Percentiles rank a stretch among this genome's conserved stretches.
Evolutionary conservation across 2,888 invertebrate species (phyloP).

Genomic region (Alviniconcha strummeri): DNA sequence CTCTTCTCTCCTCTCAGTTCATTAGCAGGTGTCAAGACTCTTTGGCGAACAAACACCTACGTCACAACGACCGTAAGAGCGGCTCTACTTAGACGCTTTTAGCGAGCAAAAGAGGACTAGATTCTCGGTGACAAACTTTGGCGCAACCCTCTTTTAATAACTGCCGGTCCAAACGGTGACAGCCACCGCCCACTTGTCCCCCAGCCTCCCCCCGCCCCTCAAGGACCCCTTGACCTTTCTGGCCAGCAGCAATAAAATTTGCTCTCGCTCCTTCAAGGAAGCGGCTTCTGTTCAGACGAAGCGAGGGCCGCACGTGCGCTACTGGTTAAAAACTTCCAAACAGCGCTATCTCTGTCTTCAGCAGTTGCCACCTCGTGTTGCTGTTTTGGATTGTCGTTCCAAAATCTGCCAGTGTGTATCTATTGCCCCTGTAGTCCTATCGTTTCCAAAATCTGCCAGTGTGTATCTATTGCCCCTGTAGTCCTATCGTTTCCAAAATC

Average conservation of each 20-base stretch:
- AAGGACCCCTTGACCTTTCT: slow-evolving; percentile 26
- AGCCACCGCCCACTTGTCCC: background rate
- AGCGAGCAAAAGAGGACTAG: background rate
- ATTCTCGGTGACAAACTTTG: slow-evolving; percentile 9
- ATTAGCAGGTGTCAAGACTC: slow-evolving; percentile 23
- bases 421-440: too few species aligned
- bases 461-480: too few species aligned
- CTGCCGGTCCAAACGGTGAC: background rate
- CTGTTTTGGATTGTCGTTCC: too few species aligned
- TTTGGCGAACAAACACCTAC: slow-evolving; percentile 3
- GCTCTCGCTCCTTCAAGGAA: background rate
- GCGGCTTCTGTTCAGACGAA: background rate
- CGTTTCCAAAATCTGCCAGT: too few species aligned
- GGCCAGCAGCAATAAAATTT: slow-evolving; percentile 19
- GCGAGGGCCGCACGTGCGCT: background rate
- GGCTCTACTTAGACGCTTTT: slow-evolving; percentile 12
- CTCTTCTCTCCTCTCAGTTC: background rate
- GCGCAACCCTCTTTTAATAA: slow-evolving; percentile 24
- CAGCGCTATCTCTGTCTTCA: too few species aligned
- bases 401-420: too few species aligned
- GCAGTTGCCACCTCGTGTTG: too few species aligned
- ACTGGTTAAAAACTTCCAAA: too few species aligned
- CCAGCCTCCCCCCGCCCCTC: background rate
- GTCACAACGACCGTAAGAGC: background rate
- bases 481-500: too few species aligned